phyloP scores from a whole-genome alignment of 2,888 invertebrate species.

The Campopleginae sp. region DNA sequence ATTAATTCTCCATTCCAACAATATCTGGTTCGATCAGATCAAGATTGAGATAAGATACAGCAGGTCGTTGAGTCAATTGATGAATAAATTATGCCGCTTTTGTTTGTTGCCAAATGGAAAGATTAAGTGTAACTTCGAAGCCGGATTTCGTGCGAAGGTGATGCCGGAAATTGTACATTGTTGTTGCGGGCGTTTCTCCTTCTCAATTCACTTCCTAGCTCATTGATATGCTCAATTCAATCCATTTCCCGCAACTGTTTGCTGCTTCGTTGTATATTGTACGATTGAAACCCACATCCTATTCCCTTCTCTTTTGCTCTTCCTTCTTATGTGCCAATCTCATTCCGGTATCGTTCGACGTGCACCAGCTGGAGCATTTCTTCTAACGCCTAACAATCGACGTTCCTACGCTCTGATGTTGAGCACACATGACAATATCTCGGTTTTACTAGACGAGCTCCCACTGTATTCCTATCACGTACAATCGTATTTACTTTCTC shows the following conservation, averaged over 20 bases:
- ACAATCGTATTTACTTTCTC: conserved; percentile 74
- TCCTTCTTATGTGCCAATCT: conserved; percentile 19
- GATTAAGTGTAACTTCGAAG: neutral
- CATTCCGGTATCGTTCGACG: conserved; percentile 42
- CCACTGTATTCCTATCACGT: conserved; percentile 66
- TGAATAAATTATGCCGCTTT: conserved; percentile 9
- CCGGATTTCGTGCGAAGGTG: conserved; percentile 22
- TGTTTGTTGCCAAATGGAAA: conserved; percentile 17
- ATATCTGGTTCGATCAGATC: neutral
- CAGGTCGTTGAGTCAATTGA: neutral
- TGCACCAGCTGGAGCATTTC: conserved; percentile 20
- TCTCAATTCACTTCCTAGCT: conserved; percentile 39
- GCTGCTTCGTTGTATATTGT: conserved; percentile 30
- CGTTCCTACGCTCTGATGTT: conserved; percentile 25
- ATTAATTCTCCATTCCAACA: neutral
- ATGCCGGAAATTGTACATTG: conserved; percentile 39
- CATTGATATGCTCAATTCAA: conserved; percentile 62
- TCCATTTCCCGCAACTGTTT: conserved; percentile 53
- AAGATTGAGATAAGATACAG: conserved; percentile 5
- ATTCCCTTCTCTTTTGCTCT: neutral
- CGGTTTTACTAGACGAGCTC: conserved; percentile 12
- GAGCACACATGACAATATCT: conserved; percentile 1
- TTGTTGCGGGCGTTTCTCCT: conserved; percentile 17
- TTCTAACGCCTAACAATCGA: conserved; percentile 36
- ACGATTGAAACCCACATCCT: conserved; percentile 22